phyloP scores from a whole-genome alignment of 2,888 invertebrate genomes.

The Drosophila sordidula region DNA sequence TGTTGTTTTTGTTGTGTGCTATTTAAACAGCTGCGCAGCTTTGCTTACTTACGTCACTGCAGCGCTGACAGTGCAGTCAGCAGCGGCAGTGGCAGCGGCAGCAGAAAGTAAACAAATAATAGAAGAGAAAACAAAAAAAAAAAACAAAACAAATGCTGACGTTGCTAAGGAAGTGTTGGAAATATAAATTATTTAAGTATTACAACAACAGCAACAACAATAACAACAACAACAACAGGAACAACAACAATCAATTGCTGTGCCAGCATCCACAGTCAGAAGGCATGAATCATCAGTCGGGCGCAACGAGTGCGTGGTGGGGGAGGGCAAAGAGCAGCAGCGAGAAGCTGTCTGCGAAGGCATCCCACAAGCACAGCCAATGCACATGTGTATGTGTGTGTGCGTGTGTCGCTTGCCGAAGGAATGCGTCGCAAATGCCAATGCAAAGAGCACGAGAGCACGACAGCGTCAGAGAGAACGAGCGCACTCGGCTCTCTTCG shows the following conservation, averaged over 20 bases:
- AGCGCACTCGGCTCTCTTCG: conserved; percentile 12
- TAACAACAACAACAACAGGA: conserved; percentile 27
- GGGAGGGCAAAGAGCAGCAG: not conserved
- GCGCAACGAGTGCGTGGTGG: conserved; percentile 25
- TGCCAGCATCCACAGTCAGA: conserved; percentile 52
- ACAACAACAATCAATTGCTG: conserved; percentile 17
- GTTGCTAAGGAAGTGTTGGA: conserved; percentile 58
- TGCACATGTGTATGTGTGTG: conserved; percentile 8
- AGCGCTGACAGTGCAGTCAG: conserved; percentile 34
- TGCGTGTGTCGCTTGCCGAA: conserved; percentile 21
- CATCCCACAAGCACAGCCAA: conserved; percentile 43
- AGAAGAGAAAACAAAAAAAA: conserved; percentile 29
- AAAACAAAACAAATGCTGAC: conserved; percentile 38
- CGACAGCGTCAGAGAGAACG: not conserved
- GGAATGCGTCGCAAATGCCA: conserved; percentile 62
- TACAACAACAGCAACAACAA: conserved; percentile 36
- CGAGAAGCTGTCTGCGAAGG: conserved; percentile 49
- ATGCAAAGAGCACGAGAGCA: conserved; percentile 49
- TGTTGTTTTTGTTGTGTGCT: conserved; percentile 42
- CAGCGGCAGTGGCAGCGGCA: conserved; percentile 18
- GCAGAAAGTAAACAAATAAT: conserved; percentile 71
- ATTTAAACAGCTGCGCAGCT: conserved; percentile 64
- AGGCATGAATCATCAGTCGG: conserved; percentile 72
- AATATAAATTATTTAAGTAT: conserved; percentile 60
- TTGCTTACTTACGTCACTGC: conserved; percentile 63